Conservation (phyloP, 2,888 invertebrate genomes). For the Scaptodrosophila latifasciaeformis region DNA sequence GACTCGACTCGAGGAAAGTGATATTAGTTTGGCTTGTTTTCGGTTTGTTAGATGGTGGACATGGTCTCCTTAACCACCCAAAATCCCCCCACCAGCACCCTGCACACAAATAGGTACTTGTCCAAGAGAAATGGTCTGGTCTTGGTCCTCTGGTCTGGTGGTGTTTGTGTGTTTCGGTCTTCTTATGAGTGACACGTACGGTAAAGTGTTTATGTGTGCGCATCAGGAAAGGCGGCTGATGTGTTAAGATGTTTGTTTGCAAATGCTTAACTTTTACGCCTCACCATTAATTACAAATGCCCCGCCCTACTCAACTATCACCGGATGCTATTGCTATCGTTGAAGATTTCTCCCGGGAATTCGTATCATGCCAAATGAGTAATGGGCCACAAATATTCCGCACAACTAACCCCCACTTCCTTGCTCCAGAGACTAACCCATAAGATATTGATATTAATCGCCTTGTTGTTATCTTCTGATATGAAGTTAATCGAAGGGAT, state of each 20-base stretch:
- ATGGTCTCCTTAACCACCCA: neutral
- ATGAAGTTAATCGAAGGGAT: conserved; percentile 64
- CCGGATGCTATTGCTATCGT: conserved; percentile 2
- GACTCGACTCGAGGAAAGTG: neutral
- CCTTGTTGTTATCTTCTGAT: conserved; percentile 46
- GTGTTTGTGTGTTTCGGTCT: too few species aligned
- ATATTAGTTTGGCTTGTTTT: conserved; percentile 1
- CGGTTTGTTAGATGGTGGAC: neutral
- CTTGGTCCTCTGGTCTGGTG: too few species aligned
- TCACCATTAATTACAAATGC: conserved; percentile 28
- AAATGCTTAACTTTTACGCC: conserved; percentile 13
- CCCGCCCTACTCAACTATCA: too few species aligned
- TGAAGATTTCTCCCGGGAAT: conserved; percentile 60
- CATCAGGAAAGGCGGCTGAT: conserved; percentile 2
- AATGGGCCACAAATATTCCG: too few species aligned
- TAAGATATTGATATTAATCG: conserved; percentile 63
- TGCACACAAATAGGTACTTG: too few species aligned
- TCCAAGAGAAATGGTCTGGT: too few species aligned
- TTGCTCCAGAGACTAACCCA: neutral
- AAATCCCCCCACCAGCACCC: neutral
- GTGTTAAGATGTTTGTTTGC: conserved; percentile 48
- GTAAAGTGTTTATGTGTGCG: neutral
- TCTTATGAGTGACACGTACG: neutral
- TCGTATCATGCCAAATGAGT: conserved; percentile 65
- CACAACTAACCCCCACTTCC: conserved; percentile 38